Evolutionary conservation across 2,797 vertebrate genomes (phyloP).

Genomic region (Tapirus indicus): DNA sequence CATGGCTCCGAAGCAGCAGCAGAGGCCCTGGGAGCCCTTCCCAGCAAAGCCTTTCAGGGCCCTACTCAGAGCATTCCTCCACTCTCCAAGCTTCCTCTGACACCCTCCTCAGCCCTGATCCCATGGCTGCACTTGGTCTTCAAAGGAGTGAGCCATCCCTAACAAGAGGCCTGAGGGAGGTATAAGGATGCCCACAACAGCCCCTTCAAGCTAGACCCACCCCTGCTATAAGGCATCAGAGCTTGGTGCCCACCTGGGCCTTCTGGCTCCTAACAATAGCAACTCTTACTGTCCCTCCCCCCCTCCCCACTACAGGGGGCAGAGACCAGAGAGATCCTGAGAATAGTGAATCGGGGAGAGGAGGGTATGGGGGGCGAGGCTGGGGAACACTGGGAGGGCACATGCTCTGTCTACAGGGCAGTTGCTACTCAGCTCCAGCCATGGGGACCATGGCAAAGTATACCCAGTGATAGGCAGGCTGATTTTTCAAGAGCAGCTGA

Average conservation of each 20-base stretch:
- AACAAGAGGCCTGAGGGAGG: background rate
- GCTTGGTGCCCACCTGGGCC: background rate
- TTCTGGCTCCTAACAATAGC: background rate
- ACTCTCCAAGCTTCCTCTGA: fast-evolving
- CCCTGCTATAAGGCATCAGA: background rate
- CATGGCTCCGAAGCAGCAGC: background rate
- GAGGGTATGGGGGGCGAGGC: no score
- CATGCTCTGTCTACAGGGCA: background rate
- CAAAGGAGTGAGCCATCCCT: background rate
- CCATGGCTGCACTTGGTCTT: background rate
- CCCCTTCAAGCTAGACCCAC: background rate
- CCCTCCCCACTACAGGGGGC: background rate
- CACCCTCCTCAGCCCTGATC: background rate
- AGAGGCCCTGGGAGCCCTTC: background rate
- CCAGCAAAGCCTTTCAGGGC: background rate
- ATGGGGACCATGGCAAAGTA: background rate
- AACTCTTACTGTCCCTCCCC: background rate
- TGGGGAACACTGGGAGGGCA: background rate
- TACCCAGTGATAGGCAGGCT: background rate
- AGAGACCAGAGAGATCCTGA: background rate
- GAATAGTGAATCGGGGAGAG: background rate
- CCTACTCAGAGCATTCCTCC: background rate
- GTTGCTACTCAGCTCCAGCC: background rate
- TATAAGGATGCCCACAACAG: background rate
- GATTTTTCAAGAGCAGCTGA: constrained; percentile 38